Evolutionary conservation across 1,140 invertebrate genomes (phyloP), one percentile per base, ranked within the genome.

Genomic region (Ceratina japonica): DNA sequence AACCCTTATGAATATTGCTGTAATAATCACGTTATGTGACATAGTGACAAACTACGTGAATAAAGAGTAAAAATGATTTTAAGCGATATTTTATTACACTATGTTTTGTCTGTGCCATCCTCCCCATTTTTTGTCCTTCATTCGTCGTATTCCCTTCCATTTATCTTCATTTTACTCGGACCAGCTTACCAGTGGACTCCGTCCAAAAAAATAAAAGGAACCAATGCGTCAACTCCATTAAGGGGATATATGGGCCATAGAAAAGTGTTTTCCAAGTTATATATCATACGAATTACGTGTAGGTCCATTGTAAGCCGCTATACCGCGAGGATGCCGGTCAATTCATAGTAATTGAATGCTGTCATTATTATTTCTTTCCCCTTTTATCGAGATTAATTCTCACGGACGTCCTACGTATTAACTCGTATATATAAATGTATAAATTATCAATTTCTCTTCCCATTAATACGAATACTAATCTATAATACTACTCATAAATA

Each of bases 141-240:
- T n/a, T 44, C 54, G 22, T 65, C 27, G 24, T 20, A 27, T 59
- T 16, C 18, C 22, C n/a, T 15, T 16, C 15, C 15, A 44, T 75
- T 15, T n/a, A 56, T 75, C 62, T 65, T 65, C 52, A 68, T 69
- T 49, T 69, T n/a, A 49, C 20, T 31, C 37, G 12, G 8, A 15
- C 49, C 52, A 61, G 58, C 68, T 69, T n/a, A 2, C 13, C 1
- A 31, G 4, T 7, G 22, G 22, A 22, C n/a, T 22, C n/a, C n/a
- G n/a, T 56, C 65, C 64, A 37, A 7, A 49, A 31, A 24, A 22
- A 69, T 51, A 58, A 65, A 69, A 49, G 22, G 20, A 51, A 61
- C 37, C 49, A 44, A 7, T 56, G 49, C 74, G 27, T 68, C 49
- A 61, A 37, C 37, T 69, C 64, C 64, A 76, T 76, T 69, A 69